These are phyloP conservation scores for Phoeniculus purpureus DNA, from an alignment of 2,797 vertebrate species.

Conservation along the genomic window DNA sequence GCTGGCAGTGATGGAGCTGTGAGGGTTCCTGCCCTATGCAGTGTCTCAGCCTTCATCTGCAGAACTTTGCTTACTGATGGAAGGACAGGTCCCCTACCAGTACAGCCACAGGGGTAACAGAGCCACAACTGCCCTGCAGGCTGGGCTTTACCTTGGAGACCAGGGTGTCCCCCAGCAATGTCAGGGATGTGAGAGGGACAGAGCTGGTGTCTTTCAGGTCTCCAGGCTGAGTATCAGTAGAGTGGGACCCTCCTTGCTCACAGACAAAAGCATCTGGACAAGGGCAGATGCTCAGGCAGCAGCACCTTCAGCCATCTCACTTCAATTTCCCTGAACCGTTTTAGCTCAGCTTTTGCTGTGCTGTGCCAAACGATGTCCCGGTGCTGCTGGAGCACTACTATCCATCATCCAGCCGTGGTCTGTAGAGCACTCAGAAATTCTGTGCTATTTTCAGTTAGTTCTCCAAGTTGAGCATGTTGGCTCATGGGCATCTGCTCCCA, in stretches of 20 bases:
- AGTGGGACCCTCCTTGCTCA: neutral
- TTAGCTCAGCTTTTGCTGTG: neutral
- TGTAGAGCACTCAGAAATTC: constrained; percentile 21
- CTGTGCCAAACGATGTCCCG: neutral
- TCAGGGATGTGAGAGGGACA: neutral
- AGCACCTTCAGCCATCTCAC: constrained; percentile 42
- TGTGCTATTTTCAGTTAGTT: constrained; percentile 55
- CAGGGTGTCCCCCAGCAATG: neutral
- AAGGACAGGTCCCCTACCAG: neutral
- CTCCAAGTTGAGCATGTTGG: constrained; percentile 58
- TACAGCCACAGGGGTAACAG: neutral
- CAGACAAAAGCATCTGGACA: neutral
- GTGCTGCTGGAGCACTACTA: constrained; percentile 37
- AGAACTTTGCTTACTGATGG: neutral
- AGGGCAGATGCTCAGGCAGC: neutral
- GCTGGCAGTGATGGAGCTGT: fast-evolving
- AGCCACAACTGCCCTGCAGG: neutral
- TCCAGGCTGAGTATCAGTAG: neutral
- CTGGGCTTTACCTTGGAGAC: neutral
- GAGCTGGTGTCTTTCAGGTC: neutral
- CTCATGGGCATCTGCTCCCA: constrained; percentile 56
- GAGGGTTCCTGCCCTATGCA: fast-evolving
- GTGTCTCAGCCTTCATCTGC: neutral
- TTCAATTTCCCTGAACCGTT: constrained; percentile 12
- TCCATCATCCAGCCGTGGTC: neutral